Evolutionary conservation across 2,113 vertebrate genomes (phyloP), one percentile per base, ranked within the genome.

Genomic region (Lepisosteus oculatus): DNA sequence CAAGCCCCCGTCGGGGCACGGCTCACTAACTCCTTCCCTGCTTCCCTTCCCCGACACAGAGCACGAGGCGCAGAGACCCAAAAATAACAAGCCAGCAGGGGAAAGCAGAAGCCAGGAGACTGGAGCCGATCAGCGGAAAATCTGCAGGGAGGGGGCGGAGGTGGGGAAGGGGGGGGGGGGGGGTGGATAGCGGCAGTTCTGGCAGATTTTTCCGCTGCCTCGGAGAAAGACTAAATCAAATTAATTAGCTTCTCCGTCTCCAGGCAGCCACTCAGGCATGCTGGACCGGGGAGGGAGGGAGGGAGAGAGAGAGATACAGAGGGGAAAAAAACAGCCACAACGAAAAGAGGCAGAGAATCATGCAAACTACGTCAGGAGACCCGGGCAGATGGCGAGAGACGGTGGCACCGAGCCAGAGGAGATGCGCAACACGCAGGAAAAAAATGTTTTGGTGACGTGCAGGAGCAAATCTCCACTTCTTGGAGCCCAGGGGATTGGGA

Each of bases 191-290:
- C 51, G 54, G 59, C 62, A 42, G 74, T 59, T 59, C 56, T 43
- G 83, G 80, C 76, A 85, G 84, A 71, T 85, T 92, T 90, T 90
- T 90, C 88, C 87, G 87, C 88, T 88, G 88, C 84, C 84, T 84
- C 74, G 84, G 81, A 85, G 83, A 84, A 85, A 71, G 75, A 85
- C 84, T 90, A 92, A 92, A 92, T 92, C 91, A 90, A 91, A 91
- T 91, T 90, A 91, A 92, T 92, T 91, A 91, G 90, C 88, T 91
- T 87, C 87, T 91, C 88, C 89, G 89, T 91, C 89, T 91, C 89
- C 83, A 86, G 83, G 87, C 88, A 87, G 89, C 85, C 87, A 89
- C 86, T 89, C 85, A 7, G 67, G 11, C 43, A 59, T 7, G 62
- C 43, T 12, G 69, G 13, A 44, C 9, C 15, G 62, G 11, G 47